Percentiles rank a stretch among this genome's conserved stretches.
phyloP scores from a whole-genome alignment of 2,888 invertebrate species.

The Euzophera pinguis region DNA sequence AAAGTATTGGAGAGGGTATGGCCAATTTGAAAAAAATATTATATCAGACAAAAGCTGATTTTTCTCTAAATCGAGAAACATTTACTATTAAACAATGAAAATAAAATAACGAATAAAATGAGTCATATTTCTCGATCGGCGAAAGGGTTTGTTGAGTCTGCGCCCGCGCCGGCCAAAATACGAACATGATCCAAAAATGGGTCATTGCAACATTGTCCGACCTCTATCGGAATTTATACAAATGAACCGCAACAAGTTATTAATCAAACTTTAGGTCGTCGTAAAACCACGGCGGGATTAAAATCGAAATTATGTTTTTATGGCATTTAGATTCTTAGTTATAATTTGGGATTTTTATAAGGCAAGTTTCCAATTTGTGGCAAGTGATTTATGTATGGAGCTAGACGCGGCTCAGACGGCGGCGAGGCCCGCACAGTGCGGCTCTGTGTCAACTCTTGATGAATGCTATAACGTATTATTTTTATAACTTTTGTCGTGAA shows the following conservation, averaged over 20 bases:
- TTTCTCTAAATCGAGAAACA: too few species aligned
- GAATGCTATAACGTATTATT: constrained; percentile 34
- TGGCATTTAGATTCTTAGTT: constrained; percentile 74
- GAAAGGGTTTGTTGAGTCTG: constrained; percentile 65
- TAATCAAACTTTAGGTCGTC: constrained; percentile 74
- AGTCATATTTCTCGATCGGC: constrained; percentile 35
- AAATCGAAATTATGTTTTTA: constrained; percentile 74
- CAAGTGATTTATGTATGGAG: constrained; percentile 62
- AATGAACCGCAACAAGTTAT: constrained; percentile 56
- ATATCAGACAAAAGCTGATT: too few species aligned
- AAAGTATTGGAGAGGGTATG: too few species aligned
- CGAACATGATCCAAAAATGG: constrained; percentile 51
- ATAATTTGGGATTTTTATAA: constrained; percentile 66
- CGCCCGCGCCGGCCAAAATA: constrained; percentile 68
- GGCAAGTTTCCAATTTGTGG: constrained; percentile 68
- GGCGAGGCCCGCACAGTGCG: constrained; percentile 32
- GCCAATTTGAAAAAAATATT: too few species aligned
- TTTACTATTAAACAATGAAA: too few species aligned
- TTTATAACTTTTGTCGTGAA: constrained; percentile 24
- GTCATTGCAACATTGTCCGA: constrained; percentile 70
- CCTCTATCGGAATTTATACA: constrained; percentile 44
- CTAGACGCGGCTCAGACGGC: constrained; percentile 64
- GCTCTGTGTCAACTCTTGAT: constrained; percentile 35
- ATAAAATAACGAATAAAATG: constrained; percentile 27
- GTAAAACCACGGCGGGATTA: constrained; percentile 73